Evolutionary conservation across 1,140 invertebrate genomes (phyloP).

Genomic region (Bombus huntii): DNA sequence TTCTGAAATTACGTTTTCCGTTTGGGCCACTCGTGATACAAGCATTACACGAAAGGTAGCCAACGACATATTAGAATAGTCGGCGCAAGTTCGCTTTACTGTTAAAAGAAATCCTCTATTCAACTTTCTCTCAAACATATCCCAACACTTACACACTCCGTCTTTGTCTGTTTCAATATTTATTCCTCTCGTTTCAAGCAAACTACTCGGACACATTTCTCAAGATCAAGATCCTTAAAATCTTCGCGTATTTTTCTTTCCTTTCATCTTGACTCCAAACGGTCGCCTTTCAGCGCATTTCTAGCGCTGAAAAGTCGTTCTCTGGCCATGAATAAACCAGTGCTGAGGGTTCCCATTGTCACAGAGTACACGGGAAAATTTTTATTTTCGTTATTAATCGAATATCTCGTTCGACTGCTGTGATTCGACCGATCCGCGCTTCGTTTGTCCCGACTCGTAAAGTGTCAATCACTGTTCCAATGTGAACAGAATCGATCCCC

Average conservation of each 20-base stretch:
- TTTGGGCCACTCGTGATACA: too few species aligned
- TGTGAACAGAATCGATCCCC: constrained; percentile 28
- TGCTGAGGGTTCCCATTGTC: background rate
- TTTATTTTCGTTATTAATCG: constrained; percentile 39
- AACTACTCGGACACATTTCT: background rate
- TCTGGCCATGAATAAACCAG: background rate
- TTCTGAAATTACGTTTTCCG: too few species aligned
- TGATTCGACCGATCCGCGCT: constrained; percentile 12
- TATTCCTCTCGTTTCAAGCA: background rate
- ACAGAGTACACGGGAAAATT: background rate
- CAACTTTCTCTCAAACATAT: background rate
- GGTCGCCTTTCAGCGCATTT: too few species aligned
- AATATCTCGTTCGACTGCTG: background rate
- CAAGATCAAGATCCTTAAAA: background rate
- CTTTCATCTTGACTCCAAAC: too few species aligned
- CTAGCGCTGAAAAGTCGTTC: too few species aligned
- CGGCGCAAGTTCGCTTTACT: background rate
- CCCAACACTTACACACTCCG: background rate
- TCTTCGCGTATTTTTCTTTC: background rate
- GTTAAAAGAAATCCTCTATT: background rate
- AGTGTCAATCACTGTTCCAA: constrained; percentile 44
- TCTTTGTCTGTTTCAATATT: too few species aligned
- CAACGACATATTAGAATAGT: background rate
- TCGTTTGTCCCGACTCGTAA: constrained; percentile 17
- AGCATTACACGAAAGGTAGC: background rate